These are phyloP conservation scores for Erpobdella octoculata DNA, from an alignment of 2,888 invertebrate genomes.

Conservation along the genomic window DNA sequence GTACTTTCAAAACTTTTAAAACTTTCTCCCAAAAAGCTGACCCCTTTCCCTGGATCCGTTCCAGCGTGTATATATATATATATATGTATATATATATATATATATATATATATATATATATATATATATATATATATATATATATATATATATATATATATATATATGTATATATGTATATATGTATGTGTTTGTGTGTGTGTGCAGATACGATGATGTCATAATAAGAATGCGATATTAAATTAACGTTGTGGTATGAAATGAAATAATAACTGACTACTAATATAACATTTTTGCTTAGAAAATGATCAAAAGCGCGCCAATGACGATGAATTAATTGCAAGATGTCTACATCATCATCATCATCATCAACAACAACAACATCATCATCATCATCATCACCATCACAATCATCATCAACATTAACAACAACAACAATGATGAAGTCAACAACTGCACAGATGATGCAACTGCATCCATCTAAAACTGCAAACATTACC, in stretches of 20 bases:
- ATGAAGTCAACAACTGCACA: too few species aligned
- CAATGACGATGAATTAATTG: too few species aligned
- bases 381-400: not conserved
- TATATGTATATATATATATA: not conserved
- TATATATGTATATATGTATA: not conserved
- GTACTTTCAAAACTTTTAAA: not conserved
- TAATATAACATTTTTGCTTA: too few species aligned
- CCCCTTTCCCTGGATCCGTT: not conserved
- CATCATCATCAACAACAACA: not conserved
- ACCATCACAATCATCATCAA: not conserved
- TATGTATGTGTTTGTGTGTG: not conserved
- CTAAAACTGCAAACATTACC: too few species aligned
- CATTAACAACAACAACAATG: too few species aligned
- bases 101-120: not conserved
- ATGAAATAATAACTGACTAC: too few species aligned
- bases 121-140: not conserved
- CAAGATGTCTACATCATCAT: too few species aligned
- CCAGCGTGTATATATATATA: not conserved
- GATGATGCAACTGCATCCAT: too few species aligned
- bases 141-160: not conserved
- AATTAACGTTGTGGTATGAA: too few species aligned
- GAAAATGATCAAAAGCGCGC: too few species aligned
- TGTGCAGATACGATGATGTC: too few species aligned
- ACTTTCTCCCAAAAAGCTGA: not conserved
- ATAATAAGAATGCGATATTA: too few species aligned